Conservation (phyloP, 2,113 vertebrate species). For the Zosterops borbonicus region DNA sequence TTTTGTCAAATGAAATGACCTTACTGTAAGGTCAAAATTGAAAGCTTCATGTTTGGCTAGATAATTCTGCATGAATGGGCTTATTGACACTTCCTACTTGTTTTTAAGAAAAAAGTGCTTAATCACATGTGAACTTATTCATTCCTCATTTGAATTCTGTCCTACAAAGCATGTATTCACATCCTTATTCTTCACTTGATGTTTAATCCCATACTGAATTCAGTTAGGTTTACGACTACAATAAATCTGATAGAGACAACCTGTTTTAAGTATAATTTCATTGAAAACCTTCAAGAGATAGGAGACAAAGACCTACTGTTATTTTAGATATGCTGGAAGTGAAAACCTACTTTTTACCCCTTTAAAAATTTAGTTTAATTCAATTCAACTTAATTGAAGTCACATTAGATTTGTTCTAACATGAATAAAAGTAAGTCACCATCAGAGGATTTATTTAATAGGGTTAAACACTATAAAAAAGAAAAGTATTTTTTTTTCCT, state of each 20-base stretch:
- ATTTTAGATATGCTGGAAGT: background rate
- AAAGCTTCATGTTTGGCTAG: background rate
- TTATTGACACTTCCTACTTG: background rate
- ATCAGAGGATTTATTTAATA: background rate
- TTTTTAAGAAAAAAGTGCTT: background rate
- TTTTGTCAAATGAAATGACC: background rate
- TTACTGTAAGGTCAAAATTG: background rate
- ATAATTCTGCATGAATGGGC: background rate
- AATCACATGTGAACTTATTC: rapidly evolving
- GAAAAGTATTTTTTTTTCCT: background rate
- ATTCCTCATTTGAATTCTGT: background rate
- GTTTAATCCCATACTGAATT: background rate
- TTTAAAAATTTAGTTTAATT: background rate
- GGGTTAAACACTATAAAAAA: background rate
- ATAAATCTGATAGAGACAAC: background rate
- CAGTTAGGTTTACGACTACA: background rate
- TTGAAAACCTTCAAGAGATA: background rate
- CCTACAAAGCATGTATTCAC: background rate
- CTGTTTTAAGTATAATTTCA: background rate
- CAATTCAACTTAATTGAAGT: background rate
- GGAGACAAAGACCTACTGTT: background rate
- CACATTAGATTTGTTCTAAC: background rate
- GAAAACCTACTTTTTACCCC: background rate
- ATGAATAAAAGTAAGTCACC: background rate
- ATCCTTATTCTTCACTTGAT: background rate